Evolutionary conservation across 2,797 vertebrate genomes (phyloP).

Genomic region (Anguilla pacifica): DNA sequence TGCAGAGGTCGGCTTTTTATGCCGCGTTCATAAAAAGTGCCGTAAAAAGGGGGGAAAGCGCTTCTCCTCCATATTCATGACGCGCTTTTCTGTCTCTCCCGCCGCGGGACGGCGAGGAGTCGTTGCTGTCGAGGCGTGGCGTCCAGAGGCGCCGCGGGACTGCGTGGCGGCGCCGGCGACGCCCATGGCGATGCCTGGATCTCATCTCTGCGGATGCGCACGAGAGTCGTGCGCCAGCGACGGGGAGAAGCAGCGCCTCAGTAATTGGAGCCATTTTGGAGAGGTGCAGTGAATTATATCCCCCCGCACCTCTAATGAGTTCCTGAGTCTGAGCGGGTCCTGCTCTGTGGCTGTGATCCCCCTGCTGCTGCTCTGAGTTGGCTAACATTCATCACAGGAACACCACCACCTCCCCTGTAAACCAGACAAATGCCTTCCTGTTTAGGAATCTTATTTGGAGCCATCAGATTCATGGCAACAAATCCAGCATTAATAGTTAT

Average conservation of each 20-base stretch:
- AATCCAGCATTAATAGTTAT: conserved; percentile 89
- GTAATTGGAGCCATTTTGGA: conserved; percentile 76
- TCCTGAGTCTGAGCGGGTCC: conserved; percentile 70
- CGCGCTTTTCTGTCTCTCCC: conserved; percentile 52
- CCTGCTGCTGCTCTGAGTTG: conserved; percentile 76
- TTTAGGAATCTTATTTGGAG: conserved; percentile 68
- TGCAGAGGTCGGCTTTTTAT: conserved; percentile 58
- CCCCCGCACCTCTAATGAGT: conserved; percentile 78
- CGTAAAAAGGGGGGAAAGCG: conserved; percentile 45
- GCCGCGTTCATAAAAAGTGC: conserved; percentile 64
- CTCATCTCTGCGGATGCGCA: neutral
- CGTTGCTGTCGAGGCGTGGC: conserved; percentile 26
- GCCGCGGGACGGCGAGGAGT: conserved; percentile 44
- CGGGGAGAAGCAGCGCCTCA: conserved; percentile 56
- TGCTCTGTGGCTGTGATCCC: conserved; percentile 65
- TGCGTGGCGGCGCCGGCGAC: no score
- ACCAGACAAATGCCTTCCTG: conserved; percentile 83
- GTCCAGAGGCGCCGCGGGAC: neutral
- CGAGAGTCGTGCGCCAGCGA: neutral
- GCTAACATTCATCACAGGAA: conserved; percentile 82
- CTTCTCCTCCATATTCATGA: conserved; percentile 48
- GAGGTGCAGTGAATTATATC: conserved; percentile 69
- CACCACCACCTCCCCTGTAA: conserved; percentile 76
- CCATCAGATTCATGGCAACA: conserved; percentile 78
- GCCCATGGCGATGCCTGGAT: neutral